Conservation (phyloP, 2,888 invertebrate species). For the Brachycybe producta region DNA sequence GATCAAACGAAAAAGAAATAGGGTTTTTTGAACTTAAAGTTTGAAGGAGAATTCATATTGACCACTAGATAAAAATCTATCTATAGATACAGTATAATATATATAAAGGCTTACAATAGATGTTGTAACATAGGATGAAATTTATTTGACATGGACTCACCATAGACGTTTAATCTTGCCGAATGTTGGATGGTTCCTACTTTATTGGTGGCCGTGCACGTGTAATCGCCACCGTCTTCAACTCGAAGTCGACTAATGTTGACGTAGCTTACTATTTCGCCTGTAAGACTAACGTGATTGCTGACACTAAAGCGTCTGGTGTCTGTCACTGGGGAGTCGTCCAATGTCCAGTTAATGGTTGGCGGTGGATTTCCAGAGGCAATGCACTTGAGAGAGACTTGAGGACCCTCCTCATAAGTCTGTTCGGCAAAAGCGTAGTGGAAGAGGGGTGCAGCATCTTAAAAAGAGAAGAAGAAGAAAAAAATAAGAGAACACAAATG, state of each 20-base stretch:
- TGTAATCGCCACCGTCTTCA: conserved; percentile 80
- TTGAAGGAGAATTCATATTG: no score
- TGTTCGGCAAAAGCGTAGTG: conserved; percentile 16
- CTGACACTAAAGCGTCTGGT: conserved; percentile 50
- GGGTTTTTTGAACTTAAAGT: no score
- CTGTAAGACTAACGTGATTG: conserved; percentile 62
- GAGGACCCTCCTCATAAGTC: conserved; percentile 15
- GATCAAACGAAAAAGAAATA: no score
- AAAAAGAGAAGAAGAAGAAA: background rate
- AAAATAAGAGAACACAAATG: background rate
- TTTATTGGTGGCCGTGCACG: conserved; percentile 69
- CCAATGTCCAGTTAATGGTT: conserved; percentile 78
- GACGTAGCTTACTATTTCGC: conserved; percentile 71
- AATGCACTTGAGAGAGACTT: conserved; percentile 67
- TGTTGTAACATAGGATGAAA: background rate
- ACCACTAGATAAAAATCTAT: no score
- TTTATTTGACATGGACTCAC: conserved; percentile 14
- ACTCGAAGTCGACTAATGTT: conserved; percentile 76
- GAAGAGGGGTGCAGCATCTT: conserved; percentile 15
- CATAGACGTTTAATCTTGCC: conserved; percentile 71
- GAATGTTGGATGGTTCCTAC: conserved; percentile 75
- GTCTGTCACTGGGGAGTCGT: conserved; percentile 59
- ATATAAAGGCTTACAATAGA: background rate
- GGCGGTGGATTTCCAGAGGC: conserved; percentile 91
- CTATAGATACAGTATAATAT: no score